Evolutionary conservation across 2,888 invertebrate species (phyloP), one percentile per base, ranked within the genome.

Genomic region (Temnothorax unifasciatus): DNA sequence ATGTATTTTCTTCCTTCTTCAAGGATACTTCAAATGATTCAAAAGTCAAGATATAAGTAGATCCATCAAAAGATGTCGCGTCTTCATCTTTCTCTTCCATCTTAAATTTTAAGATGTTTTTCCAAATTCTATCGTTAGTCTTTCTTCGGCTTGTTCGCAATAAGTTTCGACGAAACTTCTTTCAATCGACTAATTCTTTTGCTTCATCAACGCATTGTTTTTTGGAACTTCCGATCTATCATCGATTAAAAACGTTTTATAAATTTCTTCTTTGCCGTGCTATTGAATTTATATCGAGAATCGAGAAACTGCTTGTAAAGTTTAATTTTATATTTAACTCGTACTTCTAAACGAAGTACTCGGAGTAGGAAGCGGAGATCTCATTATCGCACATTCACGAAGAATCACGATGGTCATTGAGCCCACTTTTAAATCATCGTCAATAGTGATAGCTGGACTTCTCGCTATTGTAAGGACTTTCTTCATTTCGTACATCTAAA

Each of bases 381-480:
- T 90, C 15, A 90, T 38, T 47, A 86, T 25, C 8, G 92, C 87
- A 52, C 63, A 83, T 86, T 94, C 93, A 1, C 94, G 92, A 34
- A 94, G 86, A 29, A 91, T 93, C 64, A 94, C 76, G 82, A 93
- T 86, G 0, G 94, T 94, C 85, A 89, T 93, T 2, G 93, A 92
- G 59, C 93, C 94, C 90, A 93, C 92, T 89, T 88, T 90, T 61
- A 93, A 47, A 50, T 82, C 61, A 9, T 84, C 83, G 11, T 84
- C 57, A 25, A 76, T 54, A 15, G 74, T 86, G 6, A 90, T 84
- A n/a, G 92, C 89, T 4, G 92, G 88, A 83, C 92, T 92, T 86
- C 92, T 92, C n/a, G 92, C 92, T 52, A 94, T 90, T 74, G 91
- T 90, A 69, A 94, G 90, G 13, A 92, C 11, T 76, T 90, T 91